Evolutionary conservation across 1,140 invertebrate genomes (phyloP).

Genomic region (Pseudachorutes palmiensis): DNA sequence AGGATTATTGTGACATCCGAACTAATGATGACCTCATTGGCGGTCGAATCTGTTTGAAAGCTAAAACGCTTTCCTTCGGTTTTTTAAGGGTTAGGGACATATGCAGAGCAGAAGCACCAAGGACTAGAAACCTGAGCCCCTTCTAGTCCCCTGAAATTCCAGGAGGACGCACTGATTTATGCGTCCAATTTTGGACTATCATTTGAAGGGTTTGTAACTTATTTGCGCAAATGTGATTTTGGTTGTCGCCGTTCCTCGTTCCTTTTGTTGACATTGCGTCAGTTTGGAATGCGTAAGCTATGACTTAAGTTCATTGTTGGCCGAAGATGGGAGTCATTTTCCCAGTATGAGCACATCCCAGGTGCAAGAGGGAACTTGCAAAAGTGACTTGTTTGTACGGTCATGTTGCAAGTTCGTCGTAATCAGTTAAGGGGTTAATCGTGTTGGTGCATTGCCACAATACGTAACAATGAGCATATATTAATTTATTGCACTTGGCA

Average conservation of each 20-base stretch:
- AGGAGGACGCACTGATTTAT: too few relatives aligned
- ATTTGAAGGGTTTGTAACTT: too few relatives aligned
- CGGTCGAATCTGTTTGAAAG: slow-evolving; percentile 10
- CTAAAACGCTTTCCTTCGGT: not conserved
- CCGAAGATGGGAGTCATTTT: too few relatives aligned
- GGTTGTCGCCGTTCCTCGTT: too few relatives aligned
- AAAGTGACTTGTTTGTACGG: slow-evolving; percentile 2
- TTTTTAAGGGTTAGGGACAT: slow-evolving; percentile 1
- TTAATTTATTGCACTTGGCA: not conserved
- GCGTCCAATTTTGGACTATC: too few relatives aligned
- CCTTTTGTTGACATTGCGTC: too few relatives aligned
- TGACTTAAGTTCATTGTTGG: too few relatives aligned
- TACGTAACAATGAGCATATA: not conserved
- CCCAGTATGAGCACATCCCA: not conserved
- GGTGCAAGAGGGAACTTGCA: not conserved
- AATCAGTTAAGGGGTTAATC: not conserved
- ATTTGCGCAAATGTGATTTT: too few relatives aligned
- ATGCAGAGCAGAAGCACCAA: slow-evolving; percentile 2
- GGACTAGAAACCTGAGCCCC: not conserved
- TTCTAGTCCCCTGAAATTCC: too few relatives aligned
- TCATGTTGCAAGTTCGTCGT: slow-evolving; percentile 13
- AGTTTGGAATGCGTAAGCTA: too few relatives aligned
- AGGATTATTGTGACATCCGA: slow-evolving; percentile 7
- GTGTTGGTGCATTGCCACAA: not conserved
- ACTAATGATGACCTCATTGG: slow-evolving; percentile 5